Base-by-base conservation (phyloP, 1,140 invertebrate genomes). In the Zophobas atratus region DNA sequence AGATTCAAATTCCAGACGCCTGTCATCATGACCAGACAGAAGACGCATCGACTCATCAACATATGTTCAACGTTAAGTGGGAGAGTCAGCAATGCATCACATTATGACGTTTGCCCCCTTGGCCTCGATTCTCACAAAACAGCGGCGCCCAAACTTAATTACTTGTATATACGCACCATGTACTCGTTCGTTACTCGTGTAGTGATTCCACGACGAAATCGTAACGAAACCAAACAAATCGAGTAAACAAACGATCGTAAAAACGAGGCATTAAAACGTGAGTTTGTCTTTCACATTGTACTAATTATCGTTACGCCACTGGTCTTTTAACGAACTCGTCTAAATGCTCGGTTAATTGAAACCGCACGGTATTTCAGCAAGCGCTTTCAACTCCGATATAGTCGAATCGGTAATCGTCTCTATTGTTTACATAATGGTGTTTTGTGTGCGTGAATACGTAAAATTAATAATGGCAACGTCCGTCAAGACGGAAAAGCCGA, bases 261-360 rank as follows among this genome's bases (percentile, higher is more conserved):
- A 55, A 34, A 34, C 1, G 53, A 55, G 53, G 33, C 43, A 20
- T 39, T 39, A 39, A 48, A n/a, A 71, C 49, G 2, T 48, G 1
- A 6, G 4, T 46, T 34, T 2, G 41, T 74, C 56, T 74, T 74
- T n/a, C 49, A n/a, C 35, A 34, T 38, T n/a, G 1, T n/a, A 48
- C 38, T 48, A 56, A 60, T 71, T 77, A 51, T 33, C 33, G 55
- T 56, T 55, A 71, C 76, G 79, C 63, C 60, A 75, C 79, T 77
- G 79, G 39, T 71, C 33, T 76, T 20, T n/a, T 48, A 70, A 53
- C 43, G 43, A 70, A 71, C 43, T 70, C 75, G 48, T 75, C 49
- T 57, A 79, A 81, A 81, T 77, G 80, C 48, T 79, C 76, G 5
- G 38, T 79, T 81, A 81, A 81, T 81, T 81, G 80, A 71, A 79